Percentiles rank a stretch among this genome's conserved stretches.
These are phyloP conservation scores for Lamprotornis superbus DNA, from an alignment of 2,113 vertebrate genomes.

Conservation along the genomic window DNA sequence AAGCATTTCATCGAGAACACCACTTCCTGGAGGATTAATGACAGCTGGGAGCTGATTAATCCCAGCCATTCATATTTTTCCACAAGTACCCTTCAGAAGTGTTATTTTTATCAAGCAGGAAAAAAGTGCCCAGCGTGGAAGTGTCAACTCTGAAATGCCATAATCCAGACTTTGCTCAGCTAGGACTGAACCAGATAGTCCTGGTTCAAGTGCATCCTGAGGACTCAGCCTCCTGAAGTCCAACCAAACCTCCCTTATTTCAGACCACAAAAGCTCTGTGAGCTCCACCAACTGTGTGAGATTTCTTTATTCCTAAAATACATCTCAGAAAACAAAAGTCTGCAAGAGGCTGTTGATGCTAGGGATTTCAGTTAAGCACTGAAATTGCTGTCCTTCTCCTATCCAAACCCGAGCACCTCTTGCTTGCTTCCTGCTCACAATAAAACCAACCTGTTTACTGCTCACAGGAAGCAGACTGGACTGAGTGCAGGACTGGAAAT, in stretches of 20 bases:
- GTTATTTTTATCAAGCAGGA: constrained; percentile 32
- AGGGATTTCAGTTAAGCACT: background rate
- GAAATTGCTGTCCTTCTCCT: background rate
- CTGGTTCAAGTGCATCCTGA: background rate
- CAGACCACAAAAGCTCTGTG: background rate
- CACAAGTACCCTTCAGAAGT: background rate
- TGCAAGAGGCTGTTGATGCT: background rate
- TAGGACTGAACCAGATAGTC: background rate
- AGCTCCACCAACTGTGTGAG: background rate
- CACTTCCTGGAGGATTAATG: constrained; percentile 62
- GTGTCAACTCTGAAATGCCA: background rate
- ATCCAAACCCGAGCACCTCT: background rate
- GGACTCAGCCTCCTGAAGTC: background rate
- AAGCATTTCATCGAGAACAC: constrained; percentile 17
- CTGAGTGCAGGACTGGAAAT: constrained; percentile 2
- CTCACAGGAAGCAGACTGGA: constrained; percentile 6
- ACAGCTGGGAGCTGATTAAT: constrained; percentile 59
- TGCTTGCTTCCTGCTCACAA: background rate
- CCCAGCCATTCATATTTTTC: constrained; percentile 14
- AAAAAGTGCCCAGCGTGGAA: background rate
- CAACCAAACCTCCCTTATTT: background rate
- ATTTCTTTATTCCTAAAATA: background rate
- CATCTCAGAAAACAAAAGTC: background rate
- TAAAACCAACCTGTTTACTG: background rate
- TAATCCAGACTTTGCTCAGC: background rate